Conservation (phyloP, 2,797 vertebrate species). For the Xyrichtys novacula region DNA sequence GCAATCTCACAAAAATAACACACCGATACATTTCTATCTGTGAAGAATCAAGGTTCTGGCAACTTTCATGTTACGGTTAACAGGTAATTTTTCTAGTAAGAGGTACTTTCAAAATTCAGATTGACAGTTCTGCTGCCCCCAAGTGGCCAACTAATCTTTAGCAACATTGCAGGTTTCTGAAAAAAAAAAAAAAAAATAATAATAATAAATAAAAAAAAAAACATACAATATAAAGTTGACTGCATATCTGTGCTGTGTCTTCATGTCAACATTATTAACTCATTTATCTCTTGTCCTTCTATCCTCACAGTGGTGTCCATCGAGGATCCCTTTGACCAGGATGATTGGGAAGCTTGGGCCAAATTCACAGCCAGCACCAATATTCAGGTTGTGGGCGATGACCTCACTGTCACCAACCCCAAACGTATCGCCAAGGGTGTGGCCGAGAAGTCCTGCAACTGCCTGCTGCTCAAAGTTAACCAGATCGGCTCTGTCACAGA, state of each 20-base stretch:
- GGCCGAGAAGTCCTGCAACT: conserved; percentile 94
- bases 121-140: conserved; percentile 37
- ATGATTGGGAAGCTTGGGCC: conserved; percentile 96
- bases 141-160: conserved; percentile 28
- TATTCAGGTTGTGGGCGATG: conserved; percentile 98
- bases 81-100: too few species aligned
- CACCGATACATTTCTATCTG: neutral
- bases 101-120: neutral
- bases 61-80: too few species aligned
- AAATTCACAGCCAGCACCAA: conserved; percentile 90
- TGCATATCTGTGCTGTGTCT: neutral
- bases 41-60: neutral
- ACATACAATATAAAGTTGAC: too few species aligned
- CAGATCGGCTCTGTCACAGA: conserved; percentile 98
- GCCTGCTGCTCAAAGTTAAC: conserved; percentile 99
- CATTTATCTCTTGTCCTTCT: neutral
- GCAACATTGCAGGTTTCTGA: too few species aligned
- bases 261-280: neutral
- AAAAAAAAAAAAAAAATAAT: too few species aligned
- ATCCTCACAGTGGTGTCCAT: conserved; percentile 93
- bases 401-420: conserved; percentile 98
- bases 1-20: neutral
- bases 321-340: conserved; percentile 98
- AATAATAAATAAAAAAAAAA: too few species aligned
- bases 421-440: conserved; percentile 95